Evolutionary conservation across 2,888 invertebrate species (phyloP), one percentile per base, ranked within the genome.

Genomic region (Callyntrura guangdongensis): DNA sequence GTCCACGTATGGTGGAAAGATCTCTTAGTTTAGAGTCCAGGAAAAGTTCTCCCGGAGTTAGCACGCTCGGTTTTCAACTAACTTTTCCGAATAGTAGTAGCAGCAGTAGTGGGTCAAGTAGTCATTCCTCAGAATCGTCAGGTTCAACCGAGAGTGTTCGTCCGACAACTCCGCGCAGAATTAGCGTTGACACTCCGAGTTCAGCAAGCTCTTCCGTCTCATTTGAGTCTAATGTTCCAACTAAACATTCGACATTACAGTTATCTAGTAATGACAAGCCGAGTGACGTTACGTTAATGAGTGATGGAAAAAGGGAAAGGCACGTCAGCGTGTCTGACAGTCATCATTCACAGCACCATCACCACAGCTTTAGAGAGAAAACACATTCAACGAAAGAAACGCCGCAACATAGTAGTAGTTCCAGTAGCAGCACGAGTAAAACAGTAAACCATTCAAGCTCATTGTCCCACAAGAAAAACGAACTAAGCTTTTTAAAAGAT

Each of bases 21-120:
- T 94, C 94, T 59, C 91, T 92, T 59, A 94, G 93, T 89, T 86
- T 94, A 67, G 94, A 94, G 61, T 92, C 93, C 22, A 91, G 92
- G 64, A 91, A 93, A 87, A 91, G 86, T 20, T 86, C 91, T 0
- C 87, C 91, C 14, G 91, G 87, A 17, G 91, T 83, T 14, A 79
- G 79, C 9, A 86, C 90, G 36, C 86, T 86, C 4, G 91, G 87
- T 14, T 91, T 83, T 27, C 85, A 79, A 36, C 9, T 59, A 11
- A 27, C 72, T 22, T 87, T 83, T 77, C 86, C 86, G 3, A 69
- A 8, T 20, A 84, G 69, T 9, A 72, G 72, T 20, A 59, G 72
- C 36, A 84, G 84, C 14, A 72, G 84, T 27, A 85, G 79, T 59
- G 59, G 82, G 49, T 64, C 79, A 17, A 85, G 84, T 45, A 67